Percentiles rank a stretch among this genome's conserved stretches.
These are phyloP conservation scores for Brachionus koreanus DNA, from an alignment of 1,140 invertebrate species.

Conservation along the genomic window DNA sequence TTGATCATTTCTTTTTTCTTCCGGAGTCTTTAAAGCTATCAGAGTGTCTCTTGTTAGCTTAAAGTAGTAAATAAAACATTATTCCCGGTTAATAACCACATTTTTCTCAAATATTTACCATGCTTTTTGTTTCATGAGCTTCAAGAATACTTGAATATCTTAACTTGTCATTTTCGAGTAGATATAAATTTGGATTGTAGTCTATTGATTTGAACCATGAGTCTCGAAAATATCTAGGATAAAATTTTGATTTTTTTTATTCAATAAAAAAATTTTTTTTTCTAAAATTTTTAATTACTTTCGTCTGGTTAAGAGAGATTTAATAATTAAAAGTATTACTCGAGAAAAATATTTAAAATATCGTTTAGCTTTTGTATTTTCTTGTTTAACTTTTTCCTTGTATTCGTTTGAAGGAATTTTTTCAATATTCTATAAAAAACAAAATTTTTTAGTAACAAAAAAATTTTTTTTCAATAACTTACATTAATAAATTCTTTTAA, in stretches of 20 bases:
- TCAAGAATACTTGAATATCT: background rate
- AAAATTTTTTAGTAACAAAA: too few species aligned
- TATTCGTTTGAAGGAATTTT: background rate
- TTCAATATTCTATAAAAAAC: conserved; percentile 3
- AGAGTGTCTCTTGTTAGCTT: background rate
- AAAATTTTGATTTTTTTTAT: background rate
- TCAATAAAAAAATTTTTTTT: background rate
- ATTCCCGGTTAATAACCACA: background rate
- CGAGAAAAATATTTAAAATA: conserved; percentile 15
- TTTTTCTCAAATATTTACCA: background rate
- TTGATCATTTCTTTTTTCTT: background rate
- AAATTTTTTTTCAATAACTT: background rate
- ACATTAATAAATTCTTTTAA: background rate
- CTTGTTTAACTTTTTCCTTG: background rate
- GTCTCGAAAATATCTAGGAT: conserved; percentile 24
- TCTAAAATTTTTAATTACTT: background rate
- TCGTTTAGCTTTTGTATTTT: background rate
- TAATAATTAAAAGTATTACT: conserved; percentile 19
- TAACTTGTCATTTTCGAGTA: background rate
- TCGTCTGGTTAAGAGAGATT: conserved; percentile 36
- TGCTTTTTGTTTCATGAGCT: conserved; percentile 6
- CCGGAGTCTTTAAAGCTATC: background rate
- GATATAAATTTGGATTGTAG: background rate
- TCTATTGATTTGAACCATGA: conserved; percentile 14
- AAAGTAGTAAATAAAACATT: background rate